Base-by-base conservation (phyloP, 2,888 invertebrate species). In the Platypus cylindrus region DNA sequence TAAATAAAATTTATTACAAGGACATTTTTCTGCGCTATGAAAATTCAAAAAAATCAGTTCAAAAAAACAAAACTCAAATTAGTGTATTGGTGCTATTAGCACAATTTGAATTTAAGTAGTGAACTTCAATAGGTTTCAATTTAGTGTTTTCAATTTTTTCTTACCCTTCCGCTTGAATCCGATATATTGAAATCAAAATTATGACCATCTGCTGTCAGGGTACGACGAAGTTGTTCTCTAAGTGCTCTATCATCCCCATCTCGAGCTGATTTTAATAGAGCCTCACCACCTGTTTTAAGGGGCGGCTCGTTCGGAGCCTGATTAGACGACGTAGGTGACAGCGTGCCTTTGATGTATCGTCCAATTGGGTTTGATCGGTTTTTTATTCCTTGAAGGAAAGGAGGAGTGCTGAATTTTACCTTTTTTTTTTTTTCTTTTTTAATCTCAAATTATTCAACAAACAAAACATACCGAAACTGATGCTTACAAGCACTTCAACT, bases 81-180 rank as follows among this genome's bases (percentile, higher is more conserved):
- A n/a, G n/a, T n/a, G n/a, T n/a, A n/a, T n/a, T n/a, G n/a, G n/a
- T n/a, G n/a, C n/a, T n/a, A n/a, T n/a, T n/a, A n/a, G n/a, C n/a
- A n/a, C n/a, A n/a, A n/a, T n/a, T n/a, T n/a, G n/a, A n/a, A n/a
- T n/a, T 7, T 9, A 20, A 20, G 20, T 20, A 20, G 5, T 20
- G 7, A 7, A 9, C 9, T 20, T 20, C 20, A 9, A 9, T 20
- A 20, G 20, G 20, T 9, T 20, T 7, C 20, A 9, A 9, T 9
- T 20, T 7, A 5, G 20, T 9, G 20, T 20, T 20, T 20, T 20
- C 5, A 20, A 20, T 7, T 20, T 9, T 9, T 7, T 20, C 70
- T 70, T 49, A 72, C 73, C 63, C 71, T 62, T 49, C 73, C 73
- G 49, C 68, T 70, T 45, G 58, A 57, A 51, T 73, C 73, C 3